phyloP scores from a whole-genome alignment of 2,888 invertebrate species.

The Latheticus oryzae region DNA sequence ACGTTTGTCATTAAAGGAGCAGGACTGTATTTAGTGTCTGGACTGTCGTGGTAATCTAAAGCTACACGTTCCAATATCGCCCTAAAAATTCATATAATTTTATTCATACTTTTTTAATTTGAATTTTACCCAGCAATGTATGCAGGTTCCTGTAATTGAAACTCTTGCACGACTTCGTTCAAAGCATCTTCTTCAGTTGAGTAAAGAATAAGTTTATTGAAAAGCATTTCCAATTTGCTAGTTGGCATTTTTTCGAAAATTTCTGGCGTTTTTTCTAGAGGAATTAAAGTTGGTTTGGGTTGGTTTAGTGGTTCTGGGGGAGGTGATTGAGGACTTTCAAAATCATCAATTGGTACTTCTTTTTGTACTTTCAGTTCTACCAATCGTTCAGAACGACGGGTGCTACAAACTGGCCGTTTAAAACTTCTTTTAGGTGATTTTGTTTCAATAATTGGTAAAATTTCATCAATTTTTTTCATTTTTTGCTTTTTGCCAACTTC shows the following conservation, averaged over 20 bases:
- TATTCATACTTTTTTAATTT: conserved; percentile 4
- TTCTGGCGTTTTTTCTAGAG: conserved; percentile 39
- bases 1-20: conserved; percentile 66
- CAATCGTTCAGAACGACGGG: conserved; percentile 11
- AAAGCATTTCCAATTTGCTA: conserved; percentile 44
- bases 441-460: neutral
- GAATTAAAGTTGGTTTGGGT: conserved; percentile 41
- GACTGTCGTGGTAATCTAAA: conserved; percentile 50
- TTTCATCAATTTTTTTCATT: neutral
- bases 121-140: conserved; percentile 50
- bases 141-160: conserved; percentile 46
- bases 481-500: neutral
- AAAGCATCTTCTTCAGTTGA: conserved; percentile 52
- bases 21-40: conserved; percentile 62
- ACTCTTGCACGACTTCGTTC: conserved; percentile 49
- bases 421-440: conserved; percentile 7
- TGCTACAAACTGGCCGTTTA: conserved; percentile 29
- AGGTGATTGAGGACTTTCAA: conserved; percentile 41
- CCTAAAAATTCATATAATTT: conserved; percentile 42
- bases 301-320: neutral
- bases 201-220: conserved; percentile 49
- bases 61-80: conserved; percentile 53
- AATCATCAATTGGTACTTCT: neutral
- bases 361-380: conserved; percentile 2
- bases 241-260: conserved; percentile 32